Evolutionary conservation across 2,113 vertebrate genomes (phyloP).

Genomic region (Heptranchias perlo): DNA sequence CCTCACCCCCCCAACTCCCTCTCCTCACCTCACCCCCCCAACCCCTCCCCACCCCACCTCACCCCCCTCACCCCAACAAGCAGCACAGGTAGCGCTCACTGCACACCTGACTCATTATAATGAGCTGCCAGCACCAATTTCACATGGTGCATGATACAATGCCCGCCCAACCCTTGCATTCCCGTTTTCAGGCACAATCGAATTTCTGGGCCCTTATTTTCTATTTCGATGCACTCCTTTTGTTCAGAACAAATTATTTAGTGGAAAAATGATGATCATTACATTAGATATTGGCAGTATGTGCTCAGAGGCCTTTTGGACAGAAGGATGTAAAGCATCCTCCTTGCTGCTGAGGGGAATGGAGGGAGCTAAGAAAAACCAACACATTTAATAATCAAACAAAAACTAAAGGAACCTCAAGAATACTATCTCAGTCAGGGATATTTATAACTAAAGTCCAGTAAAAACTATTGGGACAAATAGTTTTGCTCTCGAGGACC

Average conservation of each 20-base stretch:
- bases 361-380: neutral
- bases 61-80: too few relatives aligned
- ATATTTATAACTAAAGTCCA: neutral
- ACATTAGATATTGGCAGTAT: neutral
- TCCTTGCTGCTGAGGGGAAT: neutral
- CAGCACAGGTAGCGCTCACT: too few relatives aligned
- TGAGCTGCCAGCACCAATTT: neutral
- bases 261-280: neutral
- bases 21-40: too few relatives aligned
- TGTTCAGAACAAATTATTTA: neutral
- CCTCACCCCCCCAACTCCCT: too few relatives aligned
- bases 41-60: too few relatives aligned
- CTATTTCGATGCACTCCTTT: neutral
- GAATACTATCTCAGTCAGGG: neutral
- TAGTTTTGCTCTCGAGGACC: neutral
- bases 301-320: neutral
- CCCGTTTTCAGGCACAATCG: neutral
- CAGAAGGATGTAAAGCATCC: neutral
- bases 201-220: neutral
- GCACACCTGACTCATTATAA: too few relatives aligned
- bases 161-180: neutral
- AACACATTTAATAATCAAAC: neutral
- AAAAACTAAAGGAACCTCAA: neutral
- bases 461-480: neutral
- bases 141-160: neutral